These are phyloP conservation scores for Taenioides sp. DNA, from an alignment of 2,797 vertebrate species.

Conservation along the genomic window DNA sequence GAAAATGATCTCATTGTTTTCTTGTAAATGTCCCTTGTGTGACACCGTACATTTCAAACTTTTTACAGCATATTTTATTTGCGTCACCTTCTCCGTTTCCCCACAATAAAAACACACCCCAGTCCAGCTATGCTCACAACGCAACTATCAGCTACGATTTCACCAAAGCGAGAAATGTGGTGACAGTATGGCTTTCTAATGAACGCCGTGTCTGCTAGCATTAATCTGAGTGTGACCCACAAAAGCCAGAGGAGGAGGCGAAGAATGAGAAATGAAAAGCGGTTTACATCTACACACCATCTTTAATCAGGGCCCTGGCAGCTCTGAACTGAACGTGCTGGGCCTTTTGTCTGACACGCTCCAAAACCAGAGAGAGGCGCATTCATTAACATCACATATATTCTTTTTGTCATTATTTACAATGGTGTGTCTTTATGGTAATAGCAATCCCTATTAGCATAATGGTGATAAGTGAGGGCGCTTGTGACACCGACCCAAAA, in stretches of 20 bases:
- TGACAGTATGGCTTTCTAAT: slow-evolving; percentile 38
- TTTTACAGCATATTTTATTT: not conserved
- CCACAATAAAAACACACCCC: not conserved
- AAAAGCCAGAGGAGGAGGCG: slow-evolving; percentile 2
- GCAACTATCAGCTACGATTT: slow-evolving; percentile 12
- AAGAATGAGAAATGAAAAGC: slow-evolving; percentile 41
- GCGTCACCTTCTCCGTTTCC: not conserved
- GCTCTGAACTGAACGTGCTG: slow-evolving; percentile 17
- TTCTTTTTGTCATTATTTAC: slow-evolving; percentile 61
- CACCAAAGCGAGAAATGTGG: slow-evolving; percentile 11
- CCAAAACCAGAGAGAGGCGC: slow-evolving; percentile 24
- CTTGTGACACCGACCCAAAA: slow-evolving; percentile 44
- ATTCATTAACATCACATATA: slow-evolving; percentile 52
- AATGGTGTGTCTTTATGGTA: slow-evolving; percentile 57
- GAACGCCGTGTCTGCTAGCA: slow-evolving; percentile 38
- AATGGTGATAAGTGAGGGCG: slow-evolving; percentile 56
- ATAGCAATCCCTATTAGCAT: slow-evolving; percentile 50
- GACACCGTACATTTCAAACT: not conserved
- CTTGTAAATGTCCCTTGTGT: not conserved
- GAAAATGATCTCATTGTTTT: not conserved
- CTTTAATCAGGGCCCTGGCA: slow-evolving; percentile 45
- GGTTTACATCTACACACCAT: slow-evolving; percentile 34
- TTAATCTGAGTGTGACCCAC: slow-evolving; percentile 29
- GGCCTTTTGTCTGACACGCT: slow-evolving; percentile 21
- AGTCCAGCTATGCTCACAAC: slow-evolving; percentile 10